These are phyloP conservation scores for Cichlasoma orientale DNA, from an alignment of 2,797 vertebrate species.

Conservation along the genomic window DNA sequence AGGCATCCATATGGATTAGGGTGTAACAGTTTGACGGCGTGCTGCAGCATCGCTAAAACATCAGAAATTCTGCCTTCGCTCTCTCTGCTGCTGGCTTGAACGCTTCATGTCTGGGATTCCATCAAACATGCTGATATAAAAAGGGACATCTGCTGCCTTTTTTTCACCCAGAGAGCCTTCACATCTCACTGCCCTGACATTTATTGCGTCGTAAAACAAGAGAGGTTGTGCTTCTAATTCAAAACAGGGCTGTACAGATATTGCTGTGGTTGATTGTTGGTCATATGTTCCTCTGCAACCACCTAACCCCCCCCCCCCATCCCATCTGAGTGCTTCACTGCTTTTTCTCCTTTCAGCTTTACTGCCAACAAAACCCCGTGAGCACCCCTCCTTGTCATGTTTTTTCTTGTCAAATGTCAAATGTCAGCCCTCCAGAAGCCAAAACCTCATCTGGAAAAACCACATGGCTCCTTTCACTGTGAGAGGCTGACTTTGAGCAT, in stretches of 20 bases:
- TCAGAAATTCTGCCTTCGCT: not conserved
- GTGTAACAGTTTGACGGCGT: not conserved
- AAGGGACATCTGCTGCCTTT: slow-evolving; percentile 41
- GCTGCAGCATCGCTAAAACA: slow-evolving; percentile 3
- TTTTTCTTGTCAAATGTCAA: slow-evolving; percentile 39
- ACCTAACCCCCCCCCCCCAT: not conserved
- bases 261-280: slow-evolving; percentile 17
- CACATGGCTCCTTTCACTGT: not conserved
- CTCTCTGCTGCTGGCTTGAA: not conserved
- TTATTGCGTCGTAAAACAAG: slow-evolving; percentile 54
- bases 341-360: slow-evolving; percentile 1
- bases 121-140: slow-evolving; percentile 29
- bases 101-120: slow-evolving; percentile 24
- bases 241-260: slow-evolving; percentile 23
- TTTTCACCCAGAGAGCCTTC: slow-evolving; percentile 5
- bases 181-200: slow-evolving; percentile 14
- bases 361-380: not conserved
- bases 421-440: slow-evolving; percentile 17
- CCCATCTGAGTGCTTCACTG: not conserved
- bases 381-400: slow-evolving; percentile 25
- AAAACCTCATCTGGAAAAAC: slow-evolving; percentile 39
- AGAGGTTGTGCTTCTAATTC: slow-evolving; percentile 56
- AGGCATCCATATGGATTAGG: slow-evolving; percentile 36
- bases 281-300: not conserved
- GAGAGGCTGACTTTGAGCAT: slow-evolving; percentile 17